Evolutionary conservation across 2,888 invertebrate genomes (phyloP).

Genomic region (Lepetodrilus schrolli): DNA sequence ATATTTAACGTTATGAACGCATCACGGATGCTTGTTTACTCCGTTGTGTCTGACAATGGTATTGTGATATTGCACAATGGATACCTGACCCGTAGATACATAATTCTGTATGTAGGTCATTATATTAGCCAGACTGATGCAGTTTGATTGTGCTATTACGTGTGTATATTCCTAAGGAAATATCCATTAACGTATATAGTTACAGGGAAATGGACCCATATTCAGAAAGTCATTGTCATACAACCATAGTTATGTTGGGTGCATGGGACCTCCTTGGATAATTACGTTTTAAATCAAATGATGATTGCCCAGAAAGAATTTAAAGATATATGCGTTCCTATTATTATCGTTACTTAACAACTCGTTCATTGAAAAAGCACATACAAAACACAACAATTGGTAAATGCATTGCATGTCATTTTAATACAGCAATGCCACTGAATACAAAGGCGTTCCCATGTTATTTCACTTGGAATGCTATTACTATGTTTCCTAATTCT

Average conservation of each 20-base stretch:
- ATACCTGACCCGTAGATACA: background rate
- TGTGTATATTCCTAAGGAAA: background rate
- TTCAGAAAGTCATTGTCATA: background rate
- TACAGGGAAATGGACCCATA: background rate
- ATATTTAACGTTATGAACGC: constrained; percentile 11
- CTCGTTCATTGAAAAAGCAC: too few species aligned
- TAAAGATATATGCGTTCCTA: too few species aligned
- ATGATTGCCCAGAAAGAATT: too few species aligned
- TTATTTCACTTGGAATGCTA: too few species aligned
- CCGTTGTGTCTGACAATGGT: background rate
- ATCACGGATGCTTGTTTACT: background rate
- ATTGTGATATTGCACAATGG: background rate
- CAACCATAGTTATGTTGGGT: background rate
- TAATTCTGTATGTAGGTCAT: background rate
- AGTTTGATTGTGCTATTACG: background rate
- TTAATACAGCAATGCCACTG: too few species aligned
- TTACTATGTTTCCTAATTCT: too few species aligned
- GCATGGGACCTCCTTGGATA: background rate
- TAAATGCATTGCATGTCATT: too few species aligned
- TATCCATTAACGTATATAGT: background rate
- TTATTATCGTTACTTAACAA: too few species aligned
- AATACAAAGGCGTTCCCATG: too few species aligned
- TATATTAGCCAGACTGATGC: background rate
- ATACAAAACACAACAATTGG: too few species aligned
- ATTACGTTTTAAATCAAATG: too few species aligned